phyloP scores from a whole-genome alignment of 2,888 invertebrate genomes.

The Hemaris fuciformis region DNA sequence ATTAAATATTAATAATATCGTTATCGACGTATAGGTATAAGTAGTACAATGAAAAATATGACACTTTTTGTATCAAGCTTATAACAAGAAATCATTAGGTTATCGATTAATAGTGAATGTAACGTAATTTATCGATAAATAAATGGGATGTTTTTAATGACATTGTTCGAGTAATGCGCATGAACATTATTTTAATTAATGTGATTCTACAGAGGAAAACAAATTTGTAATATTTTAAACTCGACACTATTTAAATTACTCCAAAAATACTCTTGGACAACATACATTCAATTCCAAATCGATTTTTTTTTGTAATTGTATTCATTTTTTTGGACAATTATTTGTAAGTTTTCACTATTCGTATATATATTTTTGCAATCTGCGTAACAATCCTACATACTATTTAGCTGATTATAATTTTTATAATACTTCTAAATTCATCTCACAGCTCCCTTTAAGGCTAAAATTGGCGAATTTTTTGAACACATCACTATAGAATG shows the following conservation, averaged over 20 bases:
- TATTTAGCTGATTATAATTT: conserved; percentile 13
- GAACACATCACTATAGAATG: conserved; percentile 58
- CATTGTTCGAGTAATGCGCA: not conserved
- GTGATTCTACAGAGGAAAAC: not conserved
- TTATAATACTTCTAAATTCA: conserved; percentile 52
- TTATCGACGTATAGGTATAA: not conserved
- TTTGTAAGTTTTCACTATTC: not conserved
- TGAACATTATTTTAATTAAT: not conserved
- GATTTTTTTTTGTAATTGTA: no score
- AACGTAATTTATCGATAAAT: not conserved
- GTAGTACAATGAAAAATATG: no score
- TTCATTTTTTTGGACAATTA: not conserved
- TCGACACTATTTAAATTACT: not conserved
- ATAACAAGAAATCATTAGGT: no score
- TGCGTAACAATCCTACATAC: not conserved
- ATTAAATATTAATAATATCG: not conserved
- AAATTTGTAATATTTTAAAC: not conserved
- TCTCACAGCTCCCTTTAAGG: conserved; percentile 78
- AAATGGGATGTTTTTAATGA: not conserved
- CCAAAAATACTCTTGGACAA: not conserved
- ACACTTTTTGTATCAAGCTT: no score
- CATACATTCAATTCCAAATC: no score
- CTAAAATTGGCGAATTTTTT: conserved; percentile 64
- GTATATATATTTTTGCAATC: not conserved
- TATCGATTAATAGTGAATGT: not conserved